A percentile compares a stretch with the other conserved stretches of the same genome.
These are phyloP conservation scores for Oscheius sp. DNA, from an alignment of 2,888 invertebrate species.

Conservation along the genomic window DNA sequence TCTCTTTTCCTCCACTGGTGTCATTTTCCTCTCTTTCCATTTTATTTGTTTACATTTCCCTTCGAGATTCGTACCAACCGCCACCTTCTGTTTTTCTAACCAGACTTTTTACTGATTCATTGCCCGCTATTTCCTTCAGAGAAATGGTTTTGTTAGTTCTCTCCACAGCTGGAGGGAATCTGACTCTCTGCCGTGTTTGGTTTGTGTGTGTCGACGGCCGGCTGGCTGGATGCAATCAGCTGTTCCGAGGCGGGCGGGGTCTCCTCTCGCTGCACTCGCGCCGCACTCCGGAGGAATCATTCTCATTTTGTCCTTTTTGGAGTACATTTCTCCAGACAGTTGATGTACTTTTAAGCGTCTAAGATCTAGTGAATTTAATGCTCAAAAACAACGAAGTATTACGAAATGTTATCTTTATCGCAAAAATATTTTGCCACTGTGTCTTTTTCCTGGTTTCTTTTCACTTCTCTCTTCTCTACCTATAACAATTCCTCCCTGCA, in stretches of 20 bases:
- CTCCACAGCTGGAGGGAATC: not conserved
- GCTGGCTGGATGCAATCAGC: slow-evolving; percentile 24
- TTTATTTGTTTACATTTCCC: not conserved
- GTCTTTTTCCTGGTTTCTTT: slow-evolving; percentile 1
- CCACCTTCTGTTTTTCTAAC: no score
- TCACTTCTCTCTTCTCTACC: not conserved
- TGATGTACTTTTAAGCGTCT: no score
- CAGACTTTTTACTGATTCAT: no score
- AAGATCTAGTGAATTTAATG: no score
- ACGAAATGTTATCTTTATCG: no score
- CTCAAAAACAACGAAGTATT: no score
- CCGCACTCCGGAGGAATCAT: slow-evolving; percentile 14
- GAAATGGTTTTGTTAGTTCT: no score
- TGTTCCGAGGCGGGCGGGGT: slow-evolving; percentile 19
- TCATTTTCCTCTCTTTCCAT: not conserved
- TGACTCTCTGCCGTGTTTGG: not conserved
- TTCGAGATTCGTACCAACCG: no score
- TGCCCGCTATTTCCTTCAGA: not conserved
- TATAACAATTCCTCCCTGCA: not conserved
- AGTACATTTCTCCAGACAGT: not conserved
- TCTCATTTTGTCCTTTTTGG: slow-evolving; percentile 5
- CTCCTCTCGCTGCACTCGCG: slow-evolving; percentile 17
- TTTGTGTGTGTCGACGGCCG: not conserved
- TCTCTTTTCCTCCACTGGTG: not conserved
- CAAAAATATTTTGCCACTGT: no score